A percentile compares a stretch with the other conserved stretches of the same genome.
Conservation (phyloP, 2,888 invertebrate species). For the Dioctria linearis region DNA sequence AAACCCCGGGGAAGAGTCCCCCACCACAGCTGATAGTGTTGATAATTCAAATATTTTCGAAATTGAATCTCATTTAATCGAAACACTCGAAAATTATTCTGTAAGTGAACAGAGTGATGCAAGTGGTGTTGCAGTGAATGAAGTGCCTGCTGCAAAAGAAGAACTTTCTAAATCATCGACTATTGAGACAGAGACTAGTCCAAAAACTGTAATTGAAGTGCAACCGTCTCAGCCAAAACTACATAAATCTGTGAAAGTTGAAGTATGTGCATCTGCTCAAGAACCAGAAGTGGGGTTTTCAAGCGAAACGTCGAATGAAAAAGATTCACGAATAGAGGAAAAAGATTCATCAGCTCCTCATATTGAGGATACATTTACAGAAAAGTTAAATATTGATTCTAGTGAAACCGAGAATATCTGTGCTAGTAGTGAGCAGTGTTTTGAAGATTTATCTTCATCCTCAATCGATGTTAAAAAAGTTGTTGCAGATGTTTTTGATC, state of each 20-base stretch:
- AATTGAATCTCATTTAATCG: slow-evolving; percentile 69
- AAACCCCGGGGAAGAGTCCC: neutral
- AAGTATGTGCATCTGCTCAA: slow-evolving; percentile 55
- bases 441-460: no score
- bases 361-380: slow-evolving; percentile 2
- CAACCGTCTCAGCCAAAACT: slow-evolving; percentile 66
- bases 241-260: slow-evolving; percentile 64
- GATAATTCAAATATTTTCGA: slow-evolving; percentile 63
- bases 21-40: neutral
- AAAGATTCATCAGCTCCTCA: neutral
- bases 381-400: neutral
- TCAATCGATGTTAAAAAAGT: no score
- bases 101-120: slow-evolving; percentile 63
- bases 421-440: no score
- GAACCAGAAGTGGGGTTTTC: slow-evolving; percentile 32
- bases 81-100: slow-evolving; percentile 65
- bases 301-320: neutral
- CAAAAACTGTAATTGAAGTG: slow-evolving; percentile 66
- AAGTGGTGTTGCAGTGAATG: slow-evolving; percentile 65
- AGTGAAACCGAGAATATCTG: neutral
- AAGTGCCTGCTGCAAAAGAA: slow-evolving; percentile 65
- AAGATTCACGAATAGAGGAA: neutral
- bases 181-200: slow-evolving; percentile 63
- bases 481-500: no score
- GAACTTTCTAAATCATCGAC: slow-evolving; percentile 67